A percentile compares a stretch with the other conserved stretches of the same genome.
phyloP scores from a whole-genome alignment of 2,888 invertebrate species.

The Dimorphilus gyrociliatus region DNA sequence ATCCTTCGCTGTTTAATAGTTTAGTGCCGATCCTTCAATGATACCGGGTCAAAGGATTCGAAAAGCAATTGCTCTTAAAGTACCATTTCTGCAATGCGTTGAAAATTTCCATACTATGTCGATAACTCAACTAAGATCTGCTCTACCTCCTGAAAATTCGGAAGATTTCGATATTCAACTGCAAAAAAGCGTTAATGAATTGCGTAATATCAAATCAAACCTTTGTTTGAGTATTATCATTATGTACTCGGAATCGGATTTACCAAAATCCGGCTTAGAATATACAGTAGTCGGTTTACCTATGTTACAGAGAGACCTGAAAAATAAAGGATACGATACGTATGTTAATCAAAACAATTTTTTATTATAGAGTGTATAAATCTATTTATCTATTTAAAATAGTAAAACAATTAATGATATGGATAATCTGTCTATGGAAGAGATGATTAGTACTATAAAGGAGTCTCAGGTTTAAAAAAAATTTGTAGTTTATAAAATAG shows the following conservation, averaged over 20 bases:
- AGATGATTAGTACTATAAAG: no score
- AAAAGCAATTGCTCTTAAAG: slow-evolving; percentile 27
- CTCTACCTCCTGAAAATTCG: slow-evolving; percentile 27
- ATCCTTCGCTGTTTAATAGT: no score
- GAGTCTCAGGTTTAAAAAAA: no score
- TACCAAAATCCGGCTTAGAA: slow-evolving; percentile 15
- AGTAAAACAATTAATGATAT: no score
- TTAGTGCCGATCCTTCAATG: slow-evolving; percentile 26
- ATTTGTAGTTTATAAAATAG: no score
- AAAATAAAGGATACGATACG: slow-evolving; percentile 15
- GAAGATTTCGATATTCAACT: slow-evolving; percentile 30
- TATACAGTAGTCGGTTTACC: no score
- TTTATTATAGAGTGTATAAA: no score
- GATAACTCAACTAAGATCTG: slow-evolving; percentile 26
- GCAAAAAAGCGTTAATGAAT: slow-evolving; percentile 19
- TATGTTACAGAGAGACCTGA: slow-evolving; percentile 21
- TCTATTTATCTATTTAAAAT: no score
- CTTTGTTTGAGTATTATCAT: slow-evolving; percentile 18
- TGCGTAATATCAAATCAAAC: slow-evolving; percentile 18
- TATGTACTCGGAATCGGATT: slow-evolving; percentile 18
- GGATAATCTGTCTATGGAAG: no score
- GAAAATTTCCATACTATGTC: slow-evolving; percentile 31
- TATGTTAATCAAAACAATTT: no score
- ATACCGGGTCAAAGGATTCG: slow-evolving; percentile 25
- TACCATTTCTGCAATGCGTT: slow-evolving; percentile 34